Evolutionary conservation across 2,888 invertebrate species (phyloP), one percentile per base, ranked within the genome.

Genomic region (Podotricha telesiphe): DNA sequence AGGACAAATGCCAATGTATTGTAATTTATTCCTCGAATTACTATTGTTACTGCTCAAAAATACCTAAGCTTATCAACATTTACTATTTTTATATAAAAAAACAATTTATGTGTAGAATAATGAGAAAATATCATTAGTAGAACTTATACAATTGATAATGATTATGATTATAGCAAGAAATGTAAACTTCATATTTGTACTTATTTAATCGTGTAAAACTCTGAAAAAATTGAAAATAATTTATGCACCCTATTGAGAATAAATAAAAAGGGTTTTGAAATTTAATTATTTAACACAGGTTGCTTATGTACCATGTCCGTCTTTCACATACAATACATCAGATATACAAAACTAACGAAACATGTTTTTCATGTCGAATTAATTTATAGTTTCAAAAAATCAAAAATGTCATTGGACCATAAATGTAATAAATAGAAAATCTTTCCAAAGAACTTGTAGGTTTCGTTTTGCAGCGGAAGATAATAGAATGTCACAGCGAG

Each of bases 401-500:
- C n/a, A 17, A 17, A 42, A 58, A 59, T 42, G 20, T 42, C 7
- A 40, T 34, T 19, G 58, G 17, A 28, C 10, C 34, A 62, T 62
- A 48, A 47, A 48, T 48, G 19, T 51, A 61, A 67, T 51, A 42
- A 34, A 20, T 47, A 47, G 34, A 55, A 65, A 65, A 67, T 67
- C 22, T 51, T 51, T 34, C 50, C 59, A 67, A 51, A 67, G 50
- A 51, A 51, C 67, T 61, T 61, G 51, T 67, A 61, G 45, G 59
- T 61, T 61, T 50, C 37, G 51, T 55, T 66, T 66, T 37, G 55
- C 28, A 65, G 45, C 45, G 50, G 48, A 72, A 67, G 64, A 74
- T 71, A 74, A 74, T 74, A 68, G 74, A 68, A 68, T 73, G 68
- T 69, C 71, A 67, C 69, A 63, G 68, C 63, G 37, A 48, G 59